These are phyloP conservation scores for Leuciscus waleckii DNA, from an alignment of 2,797 vertebrate genomes.

Conservation along the genomic window DNA sequence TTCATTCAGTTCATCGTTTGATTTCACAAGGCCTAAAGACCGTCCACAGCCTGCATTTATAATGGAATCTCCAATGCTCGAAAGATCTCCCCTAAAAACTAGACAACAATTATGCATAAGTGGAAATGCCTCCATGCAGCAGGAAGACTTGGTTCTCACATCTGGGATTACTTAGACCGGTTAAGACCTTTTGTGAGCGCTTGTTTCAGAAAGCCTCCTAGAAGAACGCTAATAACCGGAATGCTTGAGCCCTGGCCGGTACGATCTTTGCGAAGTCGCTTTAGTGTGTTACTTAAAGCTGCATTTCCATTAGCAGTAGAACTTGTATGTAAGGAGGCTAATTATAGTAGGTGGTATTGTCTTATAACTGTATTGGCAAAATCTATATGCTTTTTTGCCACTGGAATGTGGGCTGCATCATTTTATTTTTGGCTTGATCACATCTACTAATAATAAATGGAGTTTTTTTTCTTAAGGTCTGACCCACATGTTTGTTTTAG, in stretches of 20 bases:
- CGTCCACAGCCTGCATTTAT: not conserved
- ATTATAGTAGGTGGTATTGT: slow-evolving; percentile 60
- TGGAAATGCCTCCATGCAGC: not conserved
- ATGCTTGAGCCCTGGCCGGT: not conserved
- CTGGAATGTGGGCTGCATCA: slow-evolving; percentile 61
- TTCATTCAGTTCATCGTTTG: not conserved
- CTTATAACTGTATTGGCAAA: slow-evolving; percentile 68
- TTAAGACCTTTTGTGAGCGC: not conserved
- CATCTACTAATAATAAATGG: slow-evolving; percentile 58
- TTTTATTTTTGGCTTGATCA: slow-evolving; percentile 60
- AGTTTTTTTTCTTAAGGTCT: slow-evolving; percentile 59
- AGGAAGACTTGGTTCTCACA: slow-evolving; percentile 3
- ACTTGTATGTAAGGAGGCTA: slow-evolving; percentile 38
- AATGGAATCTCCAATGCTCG: not conserved
- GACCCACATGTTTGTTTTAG: slow-evolving; percentile 51
- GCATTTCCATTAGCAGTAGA: slow-evolving; percentile 69
- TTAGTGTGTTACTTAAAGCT: slow-evolving; percentile 23
- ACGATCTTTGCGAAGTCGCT: not conserved
- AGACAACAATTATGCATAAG: not conserved
- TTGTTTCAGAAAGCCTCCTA: not conserved
- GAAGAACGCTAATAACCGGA: not conserved
- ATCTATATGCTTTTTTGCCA: slow-evolving; percentile 59
- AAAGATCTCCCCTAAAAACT: not conserved
- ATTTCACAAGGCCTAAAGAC: not conserved
- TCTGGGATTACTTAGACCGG: not conserved